Conservation (phyloP, 1,140 invertebrate genomes). For the Drosophila micromelanica region DNA sequence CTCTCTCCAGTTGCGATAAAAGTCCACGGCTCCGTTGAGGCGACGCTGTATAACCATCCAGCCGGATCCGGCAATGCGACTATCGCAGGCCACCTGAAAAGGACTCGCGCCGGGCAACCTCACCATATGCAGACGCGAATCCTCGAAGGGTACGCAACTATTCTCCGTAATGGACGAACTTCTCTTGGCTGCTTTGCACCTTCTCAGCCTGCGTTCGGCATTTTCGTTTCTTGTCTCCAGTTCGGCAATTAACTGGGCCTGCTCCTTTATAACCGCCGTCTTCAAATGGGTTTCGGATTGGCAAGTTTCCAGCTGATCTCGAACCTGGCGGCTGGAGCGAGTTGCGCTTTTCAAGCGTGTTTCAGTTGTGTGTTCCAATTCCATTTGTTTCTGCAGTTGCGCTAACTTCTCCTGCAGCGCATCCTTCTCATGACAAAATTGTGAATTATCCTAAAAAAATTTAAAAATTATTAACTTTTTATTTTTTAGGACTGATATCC, state of each 20-base stretch:
- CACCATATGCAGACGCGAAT: constrained; percentile 3
- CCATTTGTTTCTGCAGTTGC: neutral
- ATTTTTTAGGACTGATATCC: too few species aligned
- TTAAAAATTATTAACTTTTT: too few species aligned
- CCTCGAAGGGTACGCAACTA: neutral
- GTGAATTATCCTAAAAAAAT: too few species aligned
- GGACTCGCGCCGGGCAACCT: neutral
- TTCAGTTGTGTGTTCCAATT: neutral
- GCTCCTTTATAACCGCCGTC: neutral
- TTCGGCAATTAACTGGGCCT: neutral
- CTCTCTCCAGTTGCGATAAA: constrained; percentile 2
- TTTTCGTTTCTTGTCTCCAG: neutral
- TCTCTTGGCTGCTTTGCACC: too few species aligned
- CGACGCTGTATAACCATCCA: constrained; percentile 1
- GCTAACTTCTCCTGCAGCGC: neutral
- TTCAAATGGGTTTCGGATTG: neutral
- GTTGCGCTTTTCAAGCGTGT: too few species aligned
- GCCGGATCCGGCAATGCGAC: neutral
- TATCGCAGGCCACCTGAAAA: constrained; percentile 5
- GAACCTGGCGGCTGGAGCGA: neutral
- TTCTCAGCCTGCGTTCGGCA: neutral
- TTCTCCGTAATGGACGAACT: too few species aligned
- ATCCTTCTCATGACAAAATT: neutral
- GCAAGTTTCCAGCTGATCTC: neutral
- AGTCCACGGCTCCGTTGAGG: neutral